Evolutionary conservation across 2,888 invertebrate species (phyloP).

Genomic region (Bembecia ichneumoniformis): DNA sequence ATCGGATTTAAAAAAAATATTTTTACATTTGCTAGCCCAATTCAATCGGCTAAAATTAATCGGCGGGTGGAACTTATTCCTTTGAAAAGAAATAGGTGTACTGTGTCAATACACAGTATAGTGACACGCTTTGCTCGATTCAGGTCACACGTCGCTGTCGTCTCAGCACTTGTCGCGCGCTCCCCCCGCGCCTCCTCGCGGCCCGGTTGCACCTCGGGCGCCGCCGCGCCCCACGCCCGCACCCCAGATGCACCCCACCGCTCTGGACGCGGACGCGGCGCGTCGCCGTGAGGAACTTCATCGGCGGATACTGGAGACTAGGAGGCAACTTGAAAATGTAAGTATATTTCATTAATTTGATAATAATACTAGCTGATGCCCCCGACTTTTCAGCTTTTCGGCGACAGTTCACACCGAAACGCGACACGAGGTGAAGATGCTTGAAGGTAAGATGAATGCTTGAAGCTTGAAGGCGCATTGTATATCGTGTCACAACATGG

Average conservation of each 20-base stretch:
- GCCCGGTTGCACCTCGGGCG: slow-evolving; percentile 49
- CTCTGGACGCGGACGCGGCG: slow-evolving; percentile 75
- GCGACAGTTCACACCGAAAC: too few species aligned
- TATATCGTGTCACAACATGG: too few species aligned
- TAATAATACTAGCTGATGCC: too few species aligned
- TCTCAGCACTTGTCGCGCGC: slow-evolving; percentile 66
- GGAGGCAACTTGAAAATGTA: slow-evolving; percentile 89
- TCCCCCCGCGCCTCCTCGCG: slow-evolving; percentile 34
- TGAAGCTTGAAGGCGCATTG: too few species aligned
- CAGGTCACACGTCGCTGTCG: slow-evolving; percentile 74
- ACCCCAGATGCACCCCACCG: slow-evolving; percentile 59
- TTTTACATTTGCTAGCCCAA: too few species aligned
- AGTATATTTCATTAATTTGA: slow-evolving; percentile 38
- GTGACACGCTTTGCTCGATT: neutral
- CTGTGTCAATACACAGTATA: neutral
- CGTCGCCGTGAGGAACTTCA: slow-evolving; percentile 84
- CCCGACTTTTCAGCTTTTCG: too few species aligned
- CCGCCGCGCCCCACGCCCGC: slow-evolving; percentile 54
- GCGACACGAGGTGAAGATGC: too few species aligned
- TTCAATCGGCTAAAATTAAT: too few species aligned
- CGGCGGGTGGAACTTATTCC: too few species aligned
- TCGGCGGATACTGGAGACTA: slow-evolving; percentile 86
- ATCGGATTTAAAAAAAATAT: too few species aligned
- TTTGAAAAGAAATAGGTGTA: too few species aligned
- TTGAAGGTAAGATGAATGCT: too few species aligned